A percentile compares a stretch with the other conserved stretches of the same genome.
Conservation (phyloP, 2,113 vertebrate genomes). For the Mormyrus iriodes region DNA sequence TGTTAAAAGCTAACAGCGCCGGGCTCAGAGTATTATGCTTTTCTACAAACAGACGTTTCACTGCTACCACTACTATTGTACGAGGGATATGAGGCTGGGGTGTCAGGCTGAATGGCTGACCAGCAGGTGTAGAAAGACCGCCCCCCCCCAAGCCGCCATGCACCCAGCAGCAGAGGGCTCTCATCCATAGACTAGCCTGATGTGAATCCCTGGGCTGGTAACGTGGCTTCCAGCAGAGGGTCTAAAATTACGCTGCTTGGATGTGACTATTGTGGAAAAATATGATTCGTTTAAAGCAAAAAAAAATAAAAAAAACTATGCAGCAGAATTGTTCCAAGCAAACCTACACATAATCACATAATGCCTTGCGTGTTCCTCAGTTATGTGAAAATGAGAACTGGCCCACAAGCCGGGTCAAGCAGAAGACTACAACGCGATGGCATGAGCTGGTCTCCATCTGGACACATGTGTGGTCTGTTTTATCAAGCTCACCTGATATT, state of each 20-base stretch:
- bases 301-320: too few relatives aligned
- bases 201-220: too few relatives aligned
- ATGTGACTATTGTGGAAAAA: neutral
- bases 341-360: neutral
- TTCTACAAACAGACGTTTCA: neutral
- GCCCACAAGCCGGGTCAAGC: neutral
- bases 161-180: neutral
- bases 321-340: neutral
- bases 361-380: neutral
- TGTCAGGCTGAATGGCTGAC: neutral
- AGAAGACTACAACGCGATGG: neutral
- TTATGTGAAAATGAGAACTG: too few relatives aligned
- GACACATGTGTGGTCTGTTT: slow-evolving; percentile 12
- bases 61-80: neutral
- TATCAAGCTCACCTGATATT: slow-evolving; percentile 17
- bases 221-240: neutral
- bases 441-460: neutral
- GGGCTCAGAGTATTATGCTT: neutral
- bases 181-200: neutral
- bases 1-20: neutral
- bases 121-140: neutral
- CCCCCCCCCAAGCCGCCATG: neutral
- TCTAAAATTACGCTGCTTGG: neutral
- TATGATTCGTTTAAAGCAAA: neutral
- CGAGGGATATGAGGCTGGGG: neutral